These are phyloP conservation scores for Acrocephalus kingi DNA, from an alignment of 2,113 vertebrate genomes.

Conservation along the genomic window DNA sequence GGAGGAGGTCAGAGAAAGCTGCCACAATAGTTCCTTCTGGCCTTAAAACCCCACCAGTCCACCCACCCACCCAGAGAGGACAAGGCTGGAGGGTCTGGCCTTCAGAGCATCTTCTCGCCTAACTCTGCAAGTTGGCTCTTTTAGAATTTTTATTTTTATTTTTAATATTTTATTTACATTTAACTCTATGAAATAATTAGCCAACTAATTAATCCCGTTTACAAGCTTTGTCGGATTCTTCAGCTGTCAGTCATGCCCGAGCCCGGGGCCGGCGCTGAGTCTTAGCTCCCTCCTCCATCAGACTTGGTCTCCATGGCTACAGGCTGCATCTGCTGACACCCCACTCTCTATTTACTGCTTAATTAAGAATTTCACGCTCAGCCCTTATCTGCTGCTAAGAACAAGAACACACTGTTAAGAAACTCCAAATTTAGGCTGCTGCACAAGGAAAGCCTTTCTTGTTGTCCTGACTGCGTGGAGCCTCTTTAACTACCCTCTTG, in stretches of 20 bases:
- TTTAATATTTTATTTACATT: constrained; percentile 76
- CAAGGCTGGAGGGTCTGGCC: not conserved
- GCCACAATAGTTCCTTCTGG: constrained; percentile 42
- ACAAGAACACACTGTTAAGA: constrained; percentile 84
- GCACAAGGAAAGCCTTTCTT: constrained; percentile 84
- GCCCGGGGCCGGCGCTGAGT: constrained; percentile 65
- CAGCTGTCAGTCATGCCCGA: constrained; percentile 77
- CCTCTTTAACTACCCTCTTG: constrained; percentile 75
- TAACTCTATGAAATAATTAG: constrained; percentile 81
- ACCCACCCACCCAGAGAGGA: not conserved
- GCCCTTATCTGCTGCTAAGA: constrained; percentile 82
- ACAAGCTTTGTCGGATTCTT: constrained; percentile 86
- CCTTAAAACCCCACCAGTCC: not conserved
- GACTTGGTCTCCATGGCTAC: constrained; percentile 82
- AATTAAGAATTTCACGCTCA: constrained; percentile 90
- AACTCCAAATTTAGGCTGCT: constrained; percentile 81
- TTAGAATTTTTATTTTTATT: too few species aligned
- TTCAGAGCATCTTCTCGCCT: not conserved
- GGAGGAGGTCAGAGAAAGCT: not conserved
- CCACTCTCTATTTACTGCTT: constrained; percentile 86
- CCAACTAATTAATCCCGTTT: constrained; percentile 82
- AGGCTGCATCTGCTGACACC: constrained; percentile 87
- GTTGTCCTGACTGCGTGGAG: constrained; percentile 69
- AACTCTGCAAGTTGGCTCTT: not conserved
- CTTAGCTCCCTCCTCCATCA: constrained; percentile 74